Base-by-base conservation (phyloP, 2,113 vertebrate species). In the Parotia lawesii region DNA sequence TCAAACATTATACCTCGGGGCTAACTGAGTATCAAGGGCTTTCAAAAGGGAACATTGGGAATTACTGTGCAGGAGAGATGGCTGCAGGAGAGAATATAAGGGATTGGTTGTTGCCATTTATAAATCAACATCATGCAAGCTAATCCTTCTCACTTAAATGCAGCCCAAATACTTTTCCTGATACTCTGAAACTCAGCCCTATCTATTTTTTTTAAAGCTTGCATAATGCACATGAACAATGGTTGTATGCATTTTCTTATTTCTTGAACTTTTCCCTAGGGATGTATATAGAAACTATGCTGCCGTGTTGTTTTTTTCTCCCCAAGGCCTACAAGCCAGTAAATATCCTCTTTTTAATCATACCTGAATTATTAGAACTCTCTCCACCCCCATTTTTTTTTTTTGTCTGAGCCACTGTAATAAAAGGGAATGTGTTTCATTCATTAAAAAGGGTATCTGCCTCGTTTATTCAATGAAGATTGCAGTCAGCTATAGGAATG, bases 1-100 rank as follows among this genome's bases (percentile, higher is more conserved):
- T 99, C 99, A 99, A 99, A 98, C 98, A 98, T 98, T 98, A 98
- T 98, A 98, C 98, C 99, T 98, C 95, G 96, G 98, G 98, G 98
- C 98, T 98, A 98, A 98, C 98, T 96, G 98, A 97, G 98, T 98
- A 98, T 98, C 98, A 97, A 98, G 98, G 98, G 98, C 98, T 98
- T 99, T 98, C 98, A 96, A 98, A 98, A 97, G 97, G 98, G 98
- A 98, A 98, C 97, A 93, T 65, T 98, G 97, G 98, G 98, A 98
- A 96, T 98, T 98, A 96, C 95, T 95, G 97, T 96, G 97, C 97
- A 97, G 98, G 97, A 98, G 98, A 98, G 97, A 97, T 95, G 96
- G 96, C 97, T 97, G 97, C 97, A 94, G 97, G 94, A 97, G 95
- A 96, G 97, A 98, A 97, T 96, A 97, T 97, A 98, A 99, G 98